Conservation (phyloP, 92 coral and sea anemone species). For the Porites evermanni region DNA sequence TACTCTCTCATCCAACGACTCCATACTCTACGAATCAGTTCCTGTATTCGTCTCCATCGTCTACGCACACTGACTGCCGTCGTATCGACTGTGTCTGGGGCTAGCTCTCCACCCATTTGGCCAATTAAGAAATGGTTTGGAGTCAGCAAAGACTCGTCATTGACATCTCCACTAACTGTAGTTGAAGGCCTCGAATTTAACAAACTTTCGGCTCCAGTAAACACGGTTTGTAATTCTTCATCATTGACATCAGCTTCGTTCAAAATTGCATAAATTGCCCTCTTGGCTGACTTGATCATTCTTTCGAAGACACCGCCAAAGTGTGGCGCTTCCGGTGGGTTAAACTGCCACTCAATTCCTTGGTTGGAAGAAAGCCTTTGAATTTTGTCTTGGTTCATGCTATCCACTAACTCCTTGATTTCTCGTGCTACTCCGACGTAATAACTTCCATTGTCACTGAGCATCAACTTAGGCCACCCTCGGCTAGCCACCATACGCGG, state of each 20-base stretch:
- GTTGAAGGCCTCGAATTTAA: constrained; percentile 55
- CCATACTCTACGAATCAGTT: constrained; percentile 12
- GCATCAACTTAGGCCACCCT: constrained; percentile 25
- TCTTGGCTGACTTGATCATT: neutral
- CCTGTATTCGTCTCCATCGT: neutral
- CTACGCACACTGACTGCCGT: constrained; percentile 13
- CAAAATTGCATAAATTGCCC: neutral
- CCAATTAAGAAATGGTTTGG: constrained; percentile 70
- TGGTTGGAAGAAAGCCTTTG: constrained; percentile 44
- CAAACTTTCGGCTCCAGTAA: constrained; percentile 46
- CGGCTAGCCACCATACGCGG: constrained; percentile 46
- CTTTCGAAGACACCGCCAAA: constrained; percentile 62
- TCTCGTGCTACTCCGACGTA: constrained; percentile 60
- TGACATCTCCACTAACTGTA: constrained; percentile 57
- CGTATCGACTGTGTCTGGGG: constrained; percentile 65
- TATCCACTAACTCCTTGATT: constrained; percentile 45
- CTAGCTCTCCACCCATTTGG: constrained; percentile 74
- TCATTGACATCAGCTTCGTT: neutral
- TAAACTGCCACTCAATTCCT: constrained; percentile 57
- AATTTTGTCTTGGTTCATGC: constrained; percentile 47
- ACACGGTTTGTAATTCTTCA: neutral
- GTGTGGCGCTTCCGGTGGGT: constrained; percentile 65
- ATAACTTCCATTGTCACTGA: constrained; percentile 73
- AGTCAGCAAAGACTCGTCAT: constrained; percentile 66
- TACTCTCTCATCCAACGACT: constrained; percentile 69